Evolutionary conservation across 2,797 vertebrate genomes (phyloP).

Genomic region (Anolis apletophallus): DNA sequence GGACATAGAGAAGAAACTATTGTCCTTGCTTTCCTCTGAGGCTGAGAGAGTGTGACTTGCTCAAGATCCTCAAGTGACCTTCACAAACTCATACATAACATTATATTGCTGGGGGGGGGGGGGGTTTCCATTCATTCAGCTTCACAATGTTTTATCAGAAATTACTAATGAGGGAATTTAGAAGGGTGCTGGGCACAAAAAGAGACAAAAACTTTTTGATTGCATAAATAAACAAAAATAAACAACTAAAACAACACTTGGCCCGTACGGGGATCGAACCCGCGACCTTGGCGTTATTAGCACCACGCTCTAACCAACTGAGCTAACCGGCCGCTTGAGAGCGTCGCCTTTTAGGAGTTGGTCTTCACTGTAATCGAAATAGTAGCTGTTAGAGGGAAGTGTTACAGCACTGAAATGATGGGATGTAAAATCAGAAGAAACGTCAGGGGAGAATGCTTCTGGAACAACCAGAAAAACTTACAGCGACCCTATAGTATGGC

Average conservation of each 20-base stretch:
- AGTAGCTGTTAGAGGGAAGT: too few relatives aligned
- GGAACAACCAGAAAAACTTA: too few relatives aligned
- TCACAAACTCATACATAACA: background rate
- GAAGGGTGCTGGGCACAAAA: background rate
- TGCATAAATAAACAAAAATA: too few relatives aligned
- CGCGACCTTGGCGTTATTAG: constrained; percentile 49
- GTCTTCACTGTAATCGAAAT: background rate
- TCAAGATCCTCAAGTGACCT: too few relatives aligned
- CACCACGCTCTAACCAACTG: constrained; percentile 52
- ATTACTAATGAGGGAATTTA: fast-evolving
- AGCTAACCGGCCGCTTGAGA: constrained; percentile 17
- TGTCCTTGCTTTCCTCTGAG: too few relatives aligned
- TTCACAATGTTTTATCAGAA: background rate
- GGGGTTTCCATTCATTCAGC: background rate
- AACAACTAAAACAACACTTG: fast-evolving
- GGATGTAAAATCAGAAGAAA: too few relatives aligned
- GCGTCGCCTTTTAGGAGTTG: fast-evolving
- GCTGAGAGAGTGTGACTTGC: too few relatives aligned
- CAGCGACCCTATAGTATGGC: too few relatives aligned
- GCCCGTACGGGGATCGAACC: constrained; percentile 50
- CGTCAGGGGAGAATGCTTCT: too few relatives aligned
- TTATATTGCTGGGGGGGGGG: fast-evolving
- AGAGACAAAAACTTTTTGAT: too few relatives aligned
- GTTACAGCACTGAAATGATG: too few relatives aligned
- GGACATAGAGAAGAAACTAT: too few relatives aligned